Conservation (phyloP, 2,113 vertebrate species). For the Grammomys surdaster region DNA sequence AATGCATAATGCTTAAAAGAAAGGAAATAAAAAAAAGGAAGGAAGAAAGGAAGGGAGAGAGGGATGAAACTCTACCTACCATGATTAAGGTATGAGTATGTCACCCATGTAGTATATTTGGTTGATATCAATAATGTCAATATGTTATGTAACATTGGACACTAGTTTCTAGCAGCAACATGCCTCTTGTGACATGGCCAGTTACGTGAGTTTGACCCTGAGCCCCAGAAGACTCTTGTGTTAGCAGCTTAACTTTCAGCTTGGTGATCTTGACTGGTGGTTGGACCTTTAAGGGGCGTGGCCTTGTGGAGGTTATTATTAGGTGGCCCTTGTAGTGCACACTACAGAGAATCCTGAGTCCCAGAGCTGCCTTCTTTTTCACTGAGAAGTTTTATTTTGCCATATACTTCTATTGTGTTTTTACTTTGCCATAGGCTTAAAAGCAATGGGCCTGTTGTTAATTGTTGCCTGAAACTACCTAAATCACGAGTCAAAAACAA, state of each 20-base stretch:
- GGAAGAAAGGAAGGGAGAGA: neutral
- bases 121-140: neutral
- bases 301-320: neutral
- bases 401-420: neutral
- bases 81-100: neutral
- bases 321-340: neutral
- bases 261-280: neutral
- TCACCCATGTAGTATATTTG: neutral
- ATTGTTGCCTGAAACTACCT: neutral
- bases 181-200: neutral
- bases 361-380: neutral
- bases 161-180: neutral
- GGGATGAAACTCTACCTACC: neutral
- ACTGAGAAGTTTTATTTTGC: neutral
- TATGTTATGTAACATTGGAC: fast-evolving
- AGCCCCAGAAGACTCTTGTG: neutral
- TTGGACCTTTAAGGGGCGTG: neutral
- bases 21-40: neutral
- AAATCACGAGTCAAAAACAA: neutral
- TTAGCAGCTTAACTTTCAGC: neutral
- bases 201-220: neutral
- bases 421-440: neutral
- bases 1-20: neutral
- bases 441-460: neutral
- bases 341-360: neutral